Conservation (phyloP, 2,888 invertebrate genomes). For the Chouioia cunea region DNA sequence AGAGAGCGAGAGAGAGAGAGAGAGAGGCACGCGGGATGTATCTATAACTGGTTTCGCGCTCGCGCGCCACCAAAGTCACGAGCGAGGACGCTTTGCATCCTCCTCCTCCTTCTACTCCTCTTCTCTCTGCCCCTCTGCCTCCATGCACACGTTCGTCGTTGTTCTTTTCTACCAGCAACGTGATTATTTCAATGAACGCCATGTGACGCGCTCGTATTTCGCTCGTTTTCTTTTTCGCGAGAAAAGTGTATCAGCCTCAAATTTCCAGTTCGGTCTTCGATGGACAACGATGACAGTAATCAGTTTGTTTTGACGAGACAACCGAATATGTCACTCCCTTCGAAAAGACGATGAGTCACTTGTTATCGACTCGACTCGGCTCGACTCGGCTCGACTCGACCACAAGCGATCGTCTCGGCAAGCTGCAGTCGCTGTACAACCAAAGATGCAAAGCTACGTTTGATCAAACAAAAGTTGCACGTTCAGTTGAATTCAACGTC, state of each 20-base stretch:
- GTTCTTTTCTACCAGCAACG: too few relatives aligned
- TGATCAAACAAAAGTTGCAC: too few relatives aligned
- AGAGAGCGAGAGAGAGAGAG: conserved; percentile 23
- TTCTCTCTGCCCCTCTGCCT: neutral
- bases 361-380: conserved; percentile 19
- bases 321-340: conserved; percentile 14
- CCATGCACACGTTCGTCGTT: neutral
- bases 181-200: neutral
- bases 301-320: conserved; percentile 34
- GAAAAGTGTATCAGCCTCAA: too few relatives aligned
- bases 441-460: too few relatives aligned
- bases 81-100: conserved; percentile 30
- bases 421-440: too few relatives aligned
- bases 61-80: conserved; percentile 20
- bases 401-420: too few relatives aligned
- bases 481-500: too few relatives aligned
- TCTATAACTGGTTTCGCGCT: conserved; percentile 55
- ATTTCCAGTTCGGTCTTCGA: neutral
- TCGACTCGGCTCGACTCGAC: too few relatives aligned
- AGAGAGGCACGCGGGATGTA: conserved; percentile 32
- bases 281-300: conserved; percentile 17
- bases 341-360: conserved; percentile 35
- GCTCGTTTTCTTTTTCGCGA: neutral
- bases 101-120: neutral
- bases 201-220: neutral